Evolutionary conservation across 2,888 invertebrate species (phyloP).

Genomic region (Tromatobia lineatoria): DNA sequence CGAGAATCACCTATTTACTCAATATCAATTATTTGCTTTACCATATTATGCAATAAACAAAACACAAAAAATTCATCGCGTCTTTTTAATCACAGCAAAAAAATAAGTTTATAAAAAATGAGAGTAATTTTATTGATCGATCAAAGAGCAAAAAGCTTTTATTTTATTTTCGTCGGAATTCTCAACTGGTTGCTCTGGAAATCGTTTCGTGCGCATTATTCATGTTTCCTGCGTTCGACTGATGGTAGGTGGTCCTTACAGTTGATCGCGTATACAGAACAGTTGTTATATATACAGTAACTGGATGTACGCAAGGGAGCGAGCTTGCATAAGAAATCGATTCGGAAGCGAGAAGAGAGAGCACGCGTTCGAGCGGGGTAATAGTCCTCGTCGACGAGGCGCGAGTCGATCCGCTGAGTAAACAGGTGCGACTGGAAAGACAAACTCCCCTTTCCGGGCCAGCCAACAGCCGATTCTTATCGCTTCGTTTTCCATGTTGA

Average conservation of each 20-base stretch:
- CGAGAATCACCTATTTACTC: too few relatives aligned
- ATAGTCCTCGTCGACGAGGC: constrained; percentile 53
- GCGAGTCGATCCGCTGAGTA: constrained; percentile 52
- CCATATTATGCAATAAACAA: too few relatives aligned
- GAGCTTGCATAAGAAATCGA: constrained; percentile 59
- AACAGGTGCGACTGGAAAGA: constrained; percentile 54
- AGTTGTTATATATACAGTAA: constrained; percentile 24
- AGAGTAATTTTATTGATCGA: neutral
- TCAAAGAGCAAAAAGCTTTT: neutral
- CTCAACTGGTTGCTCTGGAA: constrained; percentile 25
- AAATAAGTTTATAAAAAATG: too few relatives aligned
- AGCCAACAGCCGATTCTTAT: constrained; percentile 43
- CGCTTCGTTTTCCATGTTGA: constrained; percentile 38
- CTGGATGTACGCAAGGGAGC: constrained; percentile 17
- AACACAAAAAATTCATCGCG: too few relatives aligned
- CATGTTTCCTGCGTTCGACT: constrained; percentile 46
- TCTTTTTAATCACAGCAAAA: too few relatives aligned
- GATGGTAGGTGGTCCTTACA: constrained; percentile 1
- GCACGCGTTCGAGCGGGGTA: constrained; percentile 51
- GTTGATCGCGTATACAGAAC: constrained; percentile 20
- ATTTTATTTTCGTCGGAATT: neutral
- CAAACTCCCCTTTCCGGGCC: constrained; percentile 52
- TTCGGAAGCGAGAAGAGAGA: constrained; percentile 41
- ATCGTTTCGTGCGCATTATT: constrained; percentile 44
- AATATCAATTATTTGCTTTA: too few relatives aligned